Evolutionary conservation across 2,888 invertebrate species (phyloP), one percentile per base, ranked within the genome.

Genomic region (Thelaira solivaga): DNA sequence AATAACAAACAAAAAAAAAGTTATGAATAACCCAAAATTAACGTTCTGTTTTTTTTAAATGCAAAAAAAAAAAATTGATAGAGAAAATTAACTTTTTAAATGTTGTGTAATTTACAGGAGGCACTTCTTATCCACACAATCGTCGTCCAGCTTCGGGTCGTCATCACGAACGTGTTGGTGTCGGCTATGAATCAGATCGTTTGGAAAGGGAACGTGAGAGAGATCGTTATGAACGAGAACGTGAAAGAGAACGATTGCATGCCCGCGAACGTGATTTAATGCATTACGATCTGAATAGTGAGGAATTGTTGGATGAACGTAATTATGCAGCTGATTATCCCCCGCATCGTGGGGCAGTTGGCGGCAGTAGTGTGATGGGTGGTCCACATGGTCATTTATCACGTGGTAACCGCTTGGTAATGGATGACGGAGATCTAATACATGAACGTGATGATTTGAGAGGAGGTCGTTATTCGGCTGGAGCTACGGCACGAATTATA

Each of bases 211-310:
- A 85, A 69, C 69, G 84, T 34, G 87, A 84, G 62, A 85, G 83
- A 22, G 83, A 82, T 71, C 81, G 82, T 45, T 73, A 77, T 53
- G 82, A 83, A 41, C 82, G 88, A 31, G 86, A 85, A 41, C 82
- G 85, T 6, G 86, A 86, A 77, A 82, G 86, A 31, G 88, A 89
- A 75, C 86, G 88, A 41, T 75, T 88, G 41, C 88, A 89, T 82
- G 86, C 87, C 13, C 86, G 88, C 26, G 89, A 89, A 76, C 88
- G 89, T 68, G 89, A 89, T 83, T 84, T 89, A 13, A 86, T 89
- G 86, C 89, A 89, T 65, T 89, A 89, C 79, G 89, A 89, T 82
- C 83, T 89, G 26, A 89, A 89, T 81, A 89, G 86, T 75, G 89
- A 89, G 62, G 88, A 89, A 74, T 82, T 89, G 81, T 82, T 89